Conservation (phyloP, 2,888 invertebrate genomes). For the Lysandra bellargus region DNA sequence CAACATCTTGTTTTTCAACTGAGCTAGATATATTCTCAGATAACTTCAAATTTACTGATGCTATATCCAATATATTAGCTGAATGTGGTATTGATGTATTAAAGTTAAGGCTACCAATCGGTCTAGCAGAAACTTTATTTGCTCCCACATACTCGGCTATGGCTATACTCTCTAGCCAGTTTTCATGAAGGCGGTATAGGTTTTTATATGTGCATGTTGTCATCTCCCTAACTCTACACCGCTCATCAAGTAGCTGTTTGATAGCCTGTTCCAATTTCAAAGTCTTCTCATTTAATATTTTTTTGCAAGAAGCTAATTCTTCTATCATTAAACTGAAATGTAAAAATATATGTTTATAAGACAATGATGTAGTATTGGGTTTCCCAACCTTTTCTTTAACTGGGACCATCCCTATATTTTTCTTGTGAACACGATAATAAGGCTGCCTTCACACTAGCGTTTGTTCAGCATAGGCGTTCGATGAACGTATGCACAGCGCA, state of each 20-base stretch:
- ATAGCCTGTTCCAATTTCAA: slow-evolving; percentile 85
- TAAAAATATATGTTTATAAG: background rate
- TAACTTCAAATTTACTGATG: slow-evolving; percentile 81
- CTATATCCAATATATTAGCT: slow-evolving; percentile 83
- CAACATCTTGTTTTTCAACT: slow-evolving; percentile 69
- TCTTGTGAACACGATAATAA: no score
- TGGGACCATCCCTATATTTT: no score
- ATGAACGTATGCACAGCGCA: no score
- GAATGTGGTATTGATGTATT: slow-evolving; percentile 72
- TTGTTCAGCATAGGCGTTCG: no score
- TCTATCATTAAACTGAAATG: slow-evolving; percentile 91
- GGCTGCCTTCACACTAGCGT: no score
- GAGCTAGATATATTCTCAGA: slow-evolving; percentile 81
- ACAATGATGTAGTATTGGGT: background rate
- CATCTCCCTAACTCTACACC: slow-evolving; percentile 82
- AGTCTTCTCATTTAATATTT: slow-evolving; percentile 85
- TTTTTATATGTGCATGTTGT: slow-evolving; percentile 83
- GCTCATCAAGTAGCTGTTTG: slow-evolving; percentile 85
- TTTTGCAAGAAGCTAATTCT: slow-evolving; percentile 93
- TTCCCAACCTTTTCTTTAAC: no score
- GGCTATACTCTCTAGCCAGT: slow-evolving; percentile 70
- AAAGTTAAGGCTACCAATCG: slow-evolving; percentile 77
- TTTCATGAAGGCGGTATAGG: slow-evolving; percentile 72
- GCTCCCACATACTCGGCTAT: slow-evolving; percentile 67
- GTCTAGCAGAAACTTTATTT: slow-evolving; percentile 60